Base-by-base conservation (phyloP, 92 coral and sea anemone species). In the Desmophyllum pertusum region DNA sequence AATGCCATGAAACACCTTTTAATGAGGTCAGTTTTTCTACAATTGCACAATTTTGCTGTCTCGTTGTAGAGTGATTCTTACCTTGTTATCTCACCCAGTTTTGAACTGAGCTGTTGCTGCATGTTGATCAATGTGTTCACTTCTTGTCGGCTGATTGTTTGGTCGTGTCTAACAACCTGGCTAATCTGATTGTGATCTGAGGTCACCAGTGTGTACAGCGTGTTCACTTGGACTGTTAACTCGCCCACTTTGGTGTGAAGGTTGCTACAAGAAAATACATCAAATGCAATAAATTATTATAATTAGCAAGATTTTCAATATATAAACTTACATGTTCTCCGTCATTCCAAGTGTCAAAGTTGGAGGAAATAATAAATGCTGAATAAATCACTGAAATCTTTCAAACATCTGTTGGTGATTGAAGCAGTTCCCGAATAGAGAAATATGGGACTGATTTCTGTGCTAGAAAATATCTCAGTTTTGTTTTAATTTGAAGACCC, bases 241-340 rank as follows among this genome's bases (percentile, higher is more conserved):
- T 96, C 99, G 2, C 98, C 95, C 2, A 97, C 95, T 85, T 96
- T 96, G 70, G 91, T 83, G 73, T 96, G 99, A 18, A 96, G 92
- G 74, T 96, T 93, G 82, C 99, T 96, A 77, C 65, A 59, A 17
- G 65, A 59, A 9, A 46, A n/a, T n/a, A n/a, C 15, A 46, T 46
- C 18, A 46, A 48, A 5, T 48, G 3, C 13, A 48, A 48, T 27
- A 62, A 25, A 27, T 62, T 10, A 62, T 62, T 62, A 5, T 25
- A n/a, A 27, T 62, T 50, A 21, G 55, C 55, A 50, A 50, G 55
- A 50, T 13, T 15, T n/a, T n/a, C n/a, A n/a, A n/a, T n/a, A n/a
- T n/a, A n/a, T n/a, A n/a, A n/a, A n/a, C n/a, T n/a, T n/a, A n/a
- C n/a, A n/a, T n/a, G n/a, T n/a, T n/a, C n/a, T n/a, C n/a, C n/a